These are phyloP conservation scores for Amblyjoppa proteus DNA, from an alignment of 2,888 invertebrate genomes.

Conservation along the genomic window DNA sequence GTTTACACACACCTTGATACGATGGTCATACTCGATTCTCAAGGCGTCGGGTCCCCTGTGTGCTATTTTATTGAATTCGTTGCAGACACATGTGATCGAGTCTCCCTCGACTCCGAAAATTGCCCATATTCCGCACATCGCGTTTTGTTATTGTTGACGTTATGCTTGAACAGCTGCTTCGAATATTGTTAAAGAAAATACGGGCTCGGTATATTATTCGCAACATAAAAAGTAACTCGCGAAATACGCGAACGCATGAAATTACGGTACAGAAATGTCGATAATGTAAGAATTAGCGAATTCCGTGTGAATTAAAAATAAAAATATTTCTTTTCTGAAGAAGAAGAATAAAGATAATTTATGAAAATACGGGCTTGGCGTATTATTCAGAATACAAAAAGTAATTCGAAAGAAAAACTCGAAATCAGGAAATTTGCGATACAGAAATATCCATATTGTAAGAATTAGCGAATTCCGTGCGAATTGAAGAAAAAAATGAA, in stretches of 20 bases:
- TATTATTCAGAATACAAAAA: neutral
- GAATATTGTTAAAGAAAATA: conserved; percentile 2
- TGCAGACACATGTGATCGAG: conserved; percentile 86
- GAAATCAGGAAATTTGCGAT: neutral
- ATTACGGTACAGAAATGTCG: neutral
- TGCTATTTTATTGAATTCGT: conserved; percentile 88
- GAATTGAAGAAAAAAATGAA: neutral
- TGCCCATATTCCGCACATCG: conserved; percentile 93
- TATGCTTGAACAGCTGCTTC: neutral
- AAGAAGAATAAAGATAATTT: no score
- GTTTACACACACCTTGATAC: conserved; percentile 86
- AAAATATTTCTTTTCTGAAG: neutral
- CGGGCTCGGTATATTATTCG: neutral
- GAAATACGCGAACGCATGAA: neutral
- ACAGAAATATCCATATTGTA: neutral
- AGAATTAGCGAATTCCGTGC: neutral
- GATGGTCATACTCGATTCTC: conserved; percentile 89
- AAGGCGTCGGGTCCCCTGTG: conserved; percentile 92
- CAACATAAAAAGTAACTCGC: neutral
- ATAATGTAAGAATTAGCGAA: neutral
- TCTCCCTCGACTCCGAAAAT: conserved; percentile 89
- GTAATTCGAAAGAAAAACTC: neutral
- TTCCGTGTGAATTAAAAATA: neutral
- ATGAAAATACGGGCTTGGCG: neutral
- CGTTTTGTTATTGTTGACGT: conserved; percentile 11